These are phyloP conservation scores for Aphelenchoides bicaudatus DNA, from an alignment of 2,888 invertebrate genomes.

Conservation along the genomic window DNA sequence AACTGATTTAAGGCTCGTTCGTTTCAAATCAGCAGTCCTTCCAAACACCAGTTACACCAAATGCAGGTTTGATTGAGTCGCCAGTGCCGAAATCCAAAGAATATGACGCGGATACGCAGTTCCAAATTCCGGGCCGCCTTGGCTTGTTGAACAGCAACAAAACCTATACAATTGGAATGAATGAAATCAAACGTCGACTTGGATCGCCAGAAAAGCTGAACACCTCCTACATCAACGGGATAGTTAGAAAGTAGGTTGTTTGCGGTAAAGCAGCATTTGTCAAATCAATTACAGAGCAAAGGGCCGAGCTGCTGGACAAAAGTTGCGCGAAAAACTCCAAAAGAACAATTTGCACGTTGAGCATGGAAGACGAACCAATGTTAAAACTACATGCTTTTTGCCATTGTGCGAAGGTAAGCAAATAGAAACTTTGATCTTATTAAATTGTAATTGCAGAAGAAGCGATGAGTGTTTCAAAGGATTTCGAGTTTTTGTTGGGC, in stretches of 20 bases:
- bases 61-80: too few relatives aligned
- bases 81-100: too few relatives aligned
- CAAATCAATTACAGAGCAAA: conserved; percentile 11
- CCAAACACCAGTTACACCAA: too few relatives aligned
- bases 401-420: conserved; percentile 10
- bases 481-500: conserved; percentile 1
- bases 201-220: conserved; percentile 10
- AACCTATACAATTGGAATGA: conserved; percentile 1
- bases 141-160: conserved; percentile 17
- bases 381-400: conserved; percentile 3
- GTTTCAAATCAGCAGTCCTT: too few relatives aligned
- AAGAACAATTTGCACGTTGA: not conserved
- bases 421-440: too few relatives aligned
- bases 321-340: not conserved
- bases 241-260: conserved; percentile 14
- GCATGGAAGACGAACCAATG: not conserved
- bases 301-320: conserved; percentile 1
- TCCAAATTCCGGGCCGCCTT: conserved; percentile 11
- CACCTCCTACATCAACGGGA: conserved; percentile 11
- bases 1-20: too few relatives aligned
- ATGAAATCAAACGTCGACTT: conserved; percentile 6
- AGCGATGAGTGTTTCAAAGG: conserved; percentile 4
- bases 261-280: not conserved
- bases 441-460: conserved; percentile 9
- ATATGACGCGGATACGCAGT: too few relatives aligned